Evolutionary conservation across 2,888 invertebrate genomes (phyloP), one percentile per base, ranked within the genome.

Genomic region (Sicus ferrugineus): DNA sequence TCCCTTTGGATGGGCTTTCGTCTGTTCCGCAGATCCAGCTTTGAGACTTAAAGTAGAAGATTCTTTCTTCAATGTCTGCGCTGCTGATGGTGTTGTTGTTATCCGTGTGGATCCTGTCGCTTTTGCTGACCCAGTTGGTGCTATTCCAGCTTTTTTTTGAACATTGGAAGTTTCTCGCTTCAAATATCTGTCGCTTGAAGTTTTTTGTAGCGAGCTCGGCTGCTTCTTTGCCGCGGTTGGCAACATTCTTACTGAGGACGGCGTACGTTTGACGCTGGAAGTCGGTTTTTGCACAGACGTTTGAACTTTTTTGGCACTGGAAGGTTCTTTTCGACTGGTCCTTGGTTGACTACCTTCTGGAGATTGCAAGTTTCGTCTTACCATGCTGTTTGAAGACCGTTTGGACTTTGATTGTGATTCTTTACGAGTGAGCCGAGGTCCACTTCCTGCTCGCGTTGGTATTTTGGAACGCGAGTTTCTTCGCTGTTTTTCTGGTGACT

Each of bases 241-340:
- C 21, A 65, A 70, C 64, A 77, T 80, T 23, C 59, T 73, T 42
- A 75, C 74, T 5, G 77, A 75, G 2, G 77, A 75, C 19, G 76
- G 71, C 9, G 77, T 76, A 48, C 76, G 72, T 64, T 76, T 75
- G 2, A 74, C 73, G 70, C 74, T 76, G 4, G 76, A 72, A 6
- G 74, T 76, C 9, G 76, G 68, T 66, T 75, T 77, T 14, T 70
- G 70, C 30, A 74, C 72, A 19, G 75, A 73, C 26, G 76, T 75
- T 6, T 77, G 74, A 62, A 77, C 70, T 75, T 82, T 83, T 83
- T 84, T 85, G 83, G 85, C 84, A 84, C 85, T 83, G 76, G 77
- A 72, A 56, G 79, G 75, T 72, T 80, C 78, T 50, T 76, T 79
- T 14, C 75, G 23, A 54, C 54, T 14, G n/a, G 19, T n/a, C n/a